Base-by-base conservation (phyloP, 2,797 vertebrate genomes). In the Sebastiscus tertius region DNA sequence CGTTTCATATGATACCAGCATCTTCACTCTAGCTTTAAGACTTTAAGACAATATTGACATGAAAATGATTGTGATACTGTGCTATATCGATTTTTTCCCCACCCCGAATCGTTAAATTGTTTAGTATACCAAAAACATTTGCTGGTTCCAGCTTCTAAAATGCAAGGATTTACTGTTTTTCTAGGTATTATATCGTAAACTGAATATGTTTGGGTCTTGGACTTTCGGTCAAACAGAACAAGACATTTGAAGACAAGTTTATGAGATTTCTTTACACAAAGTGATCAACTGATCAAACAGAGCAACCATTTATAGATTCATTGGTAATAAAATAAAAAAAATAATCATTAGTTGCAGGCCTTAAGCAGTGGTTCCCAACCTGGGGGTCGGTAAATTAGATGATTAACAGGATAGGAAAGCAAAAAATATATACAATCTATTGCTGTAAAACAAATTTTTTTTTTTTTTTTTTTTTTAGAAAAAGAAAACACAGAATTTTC, bases 21-120 rank as follows among this genome's bases (percentile, higher is more conserved):
- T 49, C 46, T 20, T 49, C 18, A 49, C 46, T 49, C 18, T 20
- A 49, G 16, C 46, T 20, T 49, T 18, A 49, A 49, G 46, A 49
- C 8, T 49, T 46, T 46, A 8, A 46, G 42, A 46, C 16, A 20
- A 49, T 20, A 49, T 20, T 49, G 46, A 4, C 46, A 49, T 0
- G 46, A 1, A 49, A 49, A 49, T 8, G 20, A 49, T 49, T 0
- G 46, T 0, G 46, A 49, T 49, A 49, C 46, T 49, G 18, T 49
- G 18, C 18, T 49, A 0, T 49, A 20, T 49, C 7, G 8, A 49
- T 49, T 0, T 46, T 42, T 42, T 8, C 1, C 14, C 42, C 42
- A 46, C 42, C 42, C 42, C 6, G 20, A 5, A 31, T 60, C 9
- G 4, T 1, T 55, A 9, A 14, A 2, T 49, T 5, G 2, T 27